Percentiles rank a stretch among this genome's conserved stretches.
Conservation (phyloP, 2,888 invertebrate genomes). For the Tupiocoris notatus region DNA sequence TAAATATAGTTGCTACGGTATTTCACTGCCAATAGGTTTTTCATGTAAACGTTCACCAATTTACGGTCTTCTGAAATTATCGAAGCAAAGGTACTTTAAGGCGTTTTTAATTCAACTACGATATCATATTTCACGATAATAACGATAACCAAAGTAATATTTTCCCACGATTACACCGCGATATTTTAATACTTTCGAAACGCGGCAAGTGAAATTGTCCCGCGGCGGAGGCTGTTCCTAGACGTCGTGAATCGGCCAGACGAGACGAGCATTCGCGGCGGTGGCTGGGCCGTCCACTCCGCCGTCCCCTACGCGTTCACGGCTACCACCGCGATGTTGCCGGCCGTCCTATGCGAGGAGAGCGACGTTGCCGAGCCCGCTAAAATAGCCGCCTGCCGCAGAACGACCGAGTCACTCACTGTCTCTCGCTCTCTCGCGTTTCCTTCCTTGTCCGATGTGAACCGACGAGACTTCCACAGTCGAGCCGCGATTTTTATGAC, state of each 20-base stretch:
- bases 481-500: slow-evolving; percentile 17
- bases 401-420: background rate
- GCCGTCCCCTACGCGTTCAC: background rate
- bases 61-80: no score
- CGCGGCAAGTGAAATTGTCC: background rate
- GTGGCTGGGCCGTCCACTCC: background rate
- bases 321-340: background rate
- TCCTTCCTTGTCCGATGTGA: background rate
- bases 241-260: slow-evolving; percentile 8
- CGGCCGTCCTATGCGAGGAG: background rate
- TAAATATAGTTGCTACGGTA: no score
- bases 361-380: slow-evolving; percentile 19
- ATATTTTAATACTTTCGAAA: no score
- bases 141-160: no score
- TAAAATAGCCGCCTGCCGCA: slow-evolving; percentile 23
- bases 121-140: no score
- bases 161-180: no score
- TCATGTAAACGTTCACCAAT: no score
- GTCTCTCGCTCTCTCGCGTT: background rate
- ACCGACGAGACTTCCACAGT: background rate
- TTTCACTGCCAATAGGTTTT: no score
- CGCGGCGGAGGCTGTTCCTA: background rate
- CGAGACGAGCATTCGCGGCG: background rate
- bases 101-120: no score
- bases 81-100: no score